A percentile compares a stretch with the other conserved stretches of the same genome.
Evolutionary conservation across 2,113 vertebrate species (phyloP).

Genomic region (Piliocolobus tephrosceles): DNA sequence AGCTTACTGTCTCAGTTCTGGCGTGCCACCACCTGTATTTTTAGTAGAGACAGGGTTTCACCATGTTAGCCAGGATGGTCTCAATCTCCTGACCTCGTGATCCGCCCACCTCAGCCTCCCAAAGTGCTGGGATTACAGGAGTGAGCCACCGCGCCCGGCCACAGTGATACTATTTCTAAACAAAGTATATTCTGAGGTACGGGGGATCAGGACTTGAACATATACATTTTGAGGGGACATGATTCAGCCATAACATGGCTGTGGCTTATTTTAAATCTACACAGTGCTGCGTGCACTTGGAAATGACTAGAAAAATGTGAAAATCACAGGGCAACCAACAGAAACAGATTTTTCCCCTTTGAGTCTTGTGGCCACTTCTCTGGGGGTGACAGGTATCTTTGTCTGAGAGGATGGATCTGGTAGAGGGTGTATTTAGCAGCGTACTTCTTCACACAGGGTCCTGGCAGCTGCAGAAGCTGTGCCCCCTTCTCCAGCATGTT

Average conservation of each 20-base stretch:
- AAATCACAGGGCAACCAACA: background rate
- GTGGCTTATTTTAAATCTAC: slow-evolving; percentile 1
- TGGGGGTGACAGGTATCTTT: background rate
- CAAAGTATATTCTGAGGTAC: background rate
- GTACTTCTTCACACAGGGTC: no score
- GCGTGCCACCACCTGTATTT: no score
- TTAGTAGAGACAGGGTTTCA: no score
- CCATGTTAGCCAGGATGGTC: no score
- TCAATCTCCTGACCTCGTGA: no score
- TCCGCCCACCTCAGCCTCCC: no score
- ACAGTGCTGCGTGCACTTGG: background rate
- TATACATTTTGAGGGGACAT: background rate
- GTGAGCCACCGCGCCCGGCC: no score
- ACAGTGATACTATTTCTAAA: background rate
- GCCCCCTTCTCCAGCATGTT: background rate
- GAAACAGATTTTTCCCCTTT: background rate
- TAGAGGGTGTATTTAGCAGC: background rate
- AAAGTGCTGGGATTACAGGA: no score
- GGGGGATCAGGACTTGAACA: background rate
- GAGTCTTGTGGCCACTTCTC: background rate
- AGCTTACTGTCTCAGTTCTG: background rate
- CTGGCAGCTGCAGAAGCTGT: background rate
- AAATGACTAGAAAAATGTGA: background rate
- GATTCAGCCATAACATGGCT: background rate
- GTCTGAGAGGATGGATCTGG: background rate